These are phyloP conservation scores for Volucella zonaria DNA, from an alignment of 2,888 invertebrate genomes.

Conservation along the genomic window DNA sequence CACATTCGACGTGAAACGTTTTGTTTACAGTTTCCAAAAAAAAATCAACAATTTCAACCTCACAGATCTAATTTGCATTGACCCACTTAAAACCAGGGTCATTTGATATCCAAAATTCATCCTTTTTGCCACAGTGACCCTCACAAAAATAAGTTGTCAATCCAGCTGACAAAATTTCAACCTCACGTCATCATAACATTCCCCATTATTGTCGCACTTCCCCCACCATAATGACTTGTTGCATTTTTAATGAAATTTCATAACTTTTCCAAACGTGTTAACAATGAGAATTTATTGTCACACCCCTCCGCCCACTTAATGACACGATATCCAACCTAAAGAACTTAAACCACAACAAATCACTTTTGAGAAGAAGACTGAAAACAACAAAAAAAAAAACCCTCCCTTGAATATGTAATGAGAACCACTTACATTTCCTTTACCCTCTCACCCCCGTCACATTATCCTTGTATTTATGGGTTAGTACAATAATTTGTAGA, in stretches of 20 bases:
- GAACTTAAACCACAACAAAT: constrained; percentile 17
- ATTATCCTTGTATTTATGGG: background rate
- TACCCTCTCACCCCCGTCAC: background rate
- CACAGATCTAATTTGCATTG: background rate
- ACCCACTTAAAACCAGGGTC: background rate
- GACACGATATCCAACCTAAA: constrained; percentile 28
- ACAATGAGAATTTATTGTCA: constrained; percentile 20
- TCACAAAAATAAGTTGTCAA: background rate
- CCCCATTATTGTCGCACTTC: constrained; percentile 15
- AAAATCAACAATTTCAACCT: too few species aligned
- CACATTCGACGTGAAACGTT: too few species aligned
- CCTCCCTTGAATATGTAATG: constrained; percentile 63
- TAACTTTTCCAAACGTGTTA: constrained; percentile 60
- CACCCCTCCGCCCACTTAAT: constrained; percentile 26
- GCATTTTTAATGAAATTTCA: constrained; percentile 64
- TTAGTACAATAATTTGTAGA: background rate
- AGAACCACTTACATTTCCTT: constrained; percentile 23
- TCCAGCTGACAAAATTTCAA: background rate
- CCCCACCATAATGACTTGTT: constrained; percentile 47
- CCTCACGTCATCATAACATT: constrained; percentile 7
- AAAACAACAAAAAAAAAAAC: background rate
- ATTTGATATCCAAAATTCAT: background rate
- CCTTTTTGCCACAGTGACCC: background rate
- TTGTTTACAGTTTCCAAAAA: too few species aligned
- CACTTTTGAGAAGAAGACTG: background rate